Evolutionary conservation across 2,113 vertebrate species (phyloP), one percentile per base, ranked within the genome.

Genomic region (Oplegnathus fasciatus): DNA sequence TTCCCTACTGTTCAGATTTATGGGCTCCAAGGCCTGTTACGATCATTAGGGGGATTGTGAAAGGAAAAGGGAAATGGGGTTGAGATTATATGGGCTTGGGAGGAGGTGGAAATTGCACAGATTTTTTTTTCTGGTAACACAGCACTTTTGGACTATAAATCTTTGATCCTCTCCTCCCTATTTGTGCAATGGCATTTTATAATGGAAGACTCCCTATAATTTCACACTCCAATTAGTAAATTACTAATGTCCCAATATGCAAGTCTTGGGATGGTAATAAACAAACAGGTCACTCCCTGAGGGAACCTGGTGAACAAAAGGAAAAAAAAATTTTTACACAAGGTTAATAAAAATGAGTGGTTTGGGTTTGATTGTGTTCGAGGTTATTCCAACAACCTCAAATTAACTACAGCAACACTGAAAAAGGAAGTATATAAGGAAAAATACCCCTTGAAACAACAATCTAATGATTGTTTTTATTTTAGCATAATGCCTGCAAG

Each of bases 141-240:
- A 93, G 86, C 89, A 93, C 83, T 95, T 92, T 88, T 91, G 42
- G 87, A 86, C 60, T 70, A 92, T 95, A 93, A 91, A 91, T 94
- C 92, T 93, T 91, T 92, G 87, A 91, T 92, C 84, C 72, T 90
- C 76, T 87, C 84, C 68, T 91, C 46, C 73, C 71, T 89, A 54
- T 92, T 91, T 94, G 87, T 82, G 86, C 89, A 80, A 75, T 82
- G 75, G 86, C 89, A 78, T 87, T 93, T 89, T 80, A 55, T 80
- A 88, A 88, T 83, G 76, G 68, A 88, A 78, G 84, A 86, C 74
- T 82, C 85, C 83, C 67, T 77, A 71, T 88, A 78, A 93, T 92
- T 93, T 94, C 94, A 93, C 91, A 89, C 86, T 88, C 88, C 88
- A 94, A 94, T 94, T 93, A 94, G 89, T 91, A 91, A 89, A 94